These are phyloP conservation scores for Hirundo rustica DNA, from an alignment of 2,797 vertebrate genomes.

Conservation along the genomic window DNA sequence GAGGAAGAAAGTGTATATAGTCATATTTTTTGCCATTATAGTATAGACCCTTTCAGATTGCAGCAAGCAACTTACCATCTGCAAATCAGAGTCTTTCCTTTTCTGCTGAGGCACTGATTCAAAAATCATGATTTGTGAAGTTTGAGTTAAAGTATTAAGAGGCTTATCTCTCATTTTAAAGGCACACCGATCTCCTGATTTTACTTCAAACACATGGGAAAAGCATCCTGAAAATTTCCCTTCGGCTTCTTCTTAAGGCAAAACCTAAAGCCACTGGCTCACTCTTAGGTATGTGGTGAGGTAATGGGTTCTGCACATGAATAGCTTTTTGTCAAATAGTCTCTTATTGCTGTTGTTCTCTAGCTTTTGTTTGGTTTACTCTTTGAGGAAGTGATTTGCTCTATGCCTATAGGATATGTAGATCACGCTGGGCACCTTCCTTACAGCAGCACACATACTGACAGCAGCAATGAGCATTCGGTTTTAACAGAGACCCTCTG, in stretches of 20 bases:
- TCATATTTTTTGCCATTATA: constrained; percentile 70
- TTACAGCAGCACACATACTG: background rate
- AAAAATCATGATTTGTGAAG: constrained; percentile 61
- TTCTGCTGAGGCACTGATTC: constrained; percentile 71
- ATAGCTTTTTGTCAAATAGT: constrained; percentile 29
- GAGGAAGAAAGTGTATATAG: constrained; percentile 67
- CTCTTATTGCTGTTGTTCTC: constrained; percentile 21
- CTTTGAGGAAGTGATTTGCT: background rate
- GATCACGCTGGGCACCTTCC: background rate
- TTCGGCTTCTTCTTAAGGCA: background rate
- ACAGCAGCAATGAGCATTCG: background rate
- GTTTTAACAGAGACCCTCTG: background rate
- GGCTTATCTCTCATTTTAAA: constrained; percentile 42
- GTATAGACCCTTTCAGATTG: constrained; percentile 68
- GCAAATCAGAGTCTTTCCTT: constrained; percentile 65
- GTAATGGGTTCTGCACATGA: constrained; percentile 28
- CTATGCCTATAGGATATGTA: background rate
- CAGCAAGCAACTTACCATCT: constrained; percentile 65
- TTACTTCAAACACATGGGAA: background rate
- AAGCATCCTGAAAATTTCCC: constrained; percentile 40
- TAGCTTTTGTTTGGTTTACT: constrained; percentile 23
- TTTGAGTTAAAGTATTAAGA: constrained; percentile 26
- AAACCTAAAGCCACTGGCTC: constrained; percentile 12
- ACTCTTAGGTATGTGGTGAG: constrained; percentile 18
- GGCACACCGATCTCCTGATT: background rate